phyloP scores from a whole-genome alignment of 2,113 vertebrate species.

The Spea bombifrons region DNA sequence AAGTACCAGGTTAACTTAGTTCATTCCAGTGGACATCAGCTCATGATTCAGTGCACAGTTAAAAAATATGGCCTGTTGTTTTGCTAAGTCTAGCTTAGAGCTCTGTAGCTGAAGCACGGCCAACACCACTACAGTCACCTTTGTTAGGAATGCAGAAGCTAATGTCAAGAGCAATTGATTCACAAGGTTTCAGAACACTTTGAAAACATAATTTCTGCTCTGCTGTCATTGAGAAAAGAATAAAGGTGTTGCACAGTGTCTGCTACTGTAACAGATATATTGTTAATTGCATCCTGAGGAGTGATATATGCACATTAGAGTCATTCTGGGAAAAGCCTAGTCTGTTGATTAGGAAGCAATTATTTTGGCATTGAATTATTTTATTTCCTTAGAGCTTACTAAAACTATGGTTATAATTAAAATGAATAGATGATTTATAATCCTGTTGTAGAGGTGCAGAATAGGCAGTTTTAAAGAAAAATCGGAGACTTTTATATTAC shows the following conservation, averaged over 20 bases:
- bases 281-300: slow-evolving; percentile 28
- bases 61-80: background rate
- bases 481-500: no score
- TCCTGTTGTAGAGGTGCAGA: background rate
- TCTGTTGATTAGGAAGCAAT: slow-evolving; percentile 42
- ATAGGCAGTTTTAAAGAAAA: background rate
- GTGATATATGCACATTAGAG: slow-evolving; percentile 24
- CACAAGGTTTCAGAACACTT: slow-evolving; percentile 3
- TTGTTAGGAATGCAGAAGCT: background rate
- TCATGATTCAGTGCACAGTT: background rate
- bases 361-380: slow-evolving; percentile 39
- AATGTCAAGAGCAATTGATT: background rate
- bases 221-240: slow-evolving; percentile 9
- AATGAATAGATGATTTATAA: slow-evolving; percentile 11
- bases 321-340: slow-evolving; percentile 18
- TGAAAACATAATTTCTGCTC: slow-evolving; percentile 6
- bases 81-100: background rate
- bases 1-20: no score
- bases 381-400: slow-evolving; percentile 23
- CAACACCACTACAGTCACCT: background rate
- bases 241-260: slow-evolving; percentile 5
- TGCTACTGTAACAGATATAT: slow-evolving; percentile 21
- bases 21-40: no score
- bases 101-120: background rate
- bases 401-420: slow-evolving; percentile 31